A percentile compares a stretch with the other conserved stretches of the same genome.
Evolutionary conservation across 1,140 invertebrate genomes (phyloP).

Genomic region (Schlechtendalia chinensis): DNA sequence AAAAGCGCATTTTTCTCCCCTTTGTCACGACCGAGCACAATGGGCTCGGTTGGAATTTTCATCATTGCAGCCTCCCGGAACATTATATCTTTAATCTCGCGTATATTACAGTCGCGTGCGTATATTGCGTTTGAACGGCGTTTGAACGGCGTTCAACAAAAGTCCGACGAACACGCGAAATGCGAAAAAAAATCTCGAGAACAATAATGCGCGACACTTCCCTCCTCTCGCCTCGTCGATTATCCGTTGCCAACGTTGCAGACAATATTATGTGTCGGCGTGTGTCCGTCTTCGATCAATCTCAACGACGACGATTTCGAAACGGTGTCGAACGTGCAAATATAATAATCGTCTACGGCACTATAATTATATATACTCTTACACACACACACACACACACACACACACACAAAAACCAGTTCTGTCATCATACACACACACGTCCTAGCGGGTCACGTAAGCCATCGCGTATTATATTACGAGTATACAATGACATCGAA

Average conservation of each 20-base stretch:
- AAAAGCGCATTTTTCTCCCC: conserved; percentile 7
- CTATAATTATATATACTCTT: too few species aligned
- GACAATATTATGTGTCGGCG: background rate
- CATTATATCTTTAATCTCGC: conserved; percentile 10
- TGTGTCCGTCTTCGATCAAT: background rate
- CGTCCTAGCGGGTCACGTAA: background rate
- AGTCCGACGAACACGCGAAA: too few species aligned
- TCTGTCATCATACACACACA: background rate
- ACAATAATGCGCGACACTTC: too few species aligned
- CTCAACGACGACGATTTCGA: background rate
- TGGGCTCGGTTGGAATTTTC: too few species aligned
- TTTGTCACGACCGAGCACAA: background rate
- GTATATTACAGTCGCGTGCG: background rate
- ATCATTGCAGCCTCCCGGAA: too few species aligned
- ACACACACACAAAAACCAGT: background rate
- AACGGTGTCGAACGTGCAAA: background rate
- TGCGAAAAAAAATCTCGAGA: too few species aligned
- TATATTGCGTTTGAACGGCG: too few species aligned
- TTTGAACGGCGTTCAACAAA: too few species aligned
- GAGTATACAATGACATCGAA: conserved; percentile 4
- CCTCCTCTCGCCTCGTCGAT: too few species aligned
- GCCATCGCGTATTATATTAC: background rate
- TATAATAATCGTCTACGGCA: background rate
- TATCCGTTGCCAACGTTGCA: too few species aligned
- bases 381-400: background rate